Base-by-base conservation (phyloP, 2,113 vertebrate genomes). In the Zosterops borbonicus region DNA sequence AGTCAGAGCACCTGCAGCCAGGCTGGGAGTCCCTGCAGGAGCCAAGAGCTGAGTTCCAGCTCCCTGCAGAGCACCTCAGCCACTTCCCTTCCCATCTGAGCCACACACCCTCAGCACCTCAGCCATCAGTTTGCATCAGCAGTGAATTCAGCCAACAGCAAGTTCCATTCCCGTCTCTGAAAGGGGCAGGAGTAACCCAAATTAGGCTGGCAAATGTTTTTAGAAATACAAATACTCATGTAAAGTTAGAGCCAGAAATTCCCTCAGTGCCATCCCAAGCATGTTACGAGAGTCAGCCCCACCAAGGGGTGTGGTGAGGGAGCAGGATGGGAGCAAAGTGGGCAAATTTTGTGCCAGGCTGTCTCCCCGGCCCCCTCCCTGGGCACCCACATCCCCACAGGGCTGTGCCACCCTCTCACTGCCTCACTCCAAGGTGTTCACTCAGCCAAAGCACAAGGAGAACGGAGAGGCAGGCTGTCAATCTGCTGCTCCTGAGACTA, bases 81-180 rank as follows among this genome's bases (percentile, higher is more conserved):
- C 18, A 4, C 49, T 68, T 68, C 24, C n/a, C 67, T 49, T 75
- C 42, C 46, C 0, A 0, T 41, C 16, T 0, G 0, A 58, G 47
- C 56, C 42, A 46, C 0, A 0, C 23, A 75, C 22, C 46, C 67
- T 60, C 42, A 35, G 25, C 55, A 8, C 56, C 76, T 84, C 1
- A 0, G 29, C 50, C 77, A 55, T n/a, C 42, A 6, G 23, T 47
- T 79, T 70, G 31, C 42, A 76, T 52, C 58, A 84, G 65, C 69
- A 56, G 19, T 2, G 0, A 74, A 58, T 62, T 79, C 78, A 29
- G 70, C 62, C 77, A 92, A 76, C 44, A 93, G 85, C 63, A 84
- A 87, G 74, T 80, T 80, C 67, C 68, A 68, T 91, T 96, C 44
- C 71, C 67, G 41, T 92, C 81, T 95, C 83, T 60, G 41, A 70